Percentiles rank a stretch among this genome's conserved stretches.
phyloP scores from a whole-genome alignment of 30 jellyfish, hydroid and myxozoan genomes.

The Turritopsis rubra region DNA sequence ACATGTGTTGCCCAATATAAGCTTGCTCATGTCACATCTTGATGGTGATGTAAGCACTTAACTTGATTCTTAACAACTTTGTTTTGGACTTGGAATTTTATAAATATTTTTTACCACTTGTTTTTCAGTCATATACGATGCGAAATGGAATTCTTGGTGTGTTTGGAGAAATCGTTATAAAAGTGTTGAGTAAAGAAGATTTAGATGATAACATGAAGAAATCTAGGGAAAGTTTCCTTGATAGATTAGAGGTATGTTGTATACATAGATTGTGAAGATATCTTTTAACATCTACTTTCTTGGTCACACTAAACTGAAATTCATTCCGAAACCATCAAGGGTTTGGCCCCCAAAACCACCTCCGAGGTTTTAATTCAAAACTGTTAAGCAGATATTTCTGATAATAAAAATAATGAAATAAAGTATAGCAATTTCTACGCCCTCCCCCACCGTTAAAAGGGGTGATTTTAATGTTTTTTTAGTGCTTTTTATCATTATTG shows the following conservation, averaged over 20 bases:
- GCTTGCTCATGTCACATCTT: conserved; percentile 70
- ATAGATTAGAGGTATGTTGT: conserved; percentile 70
- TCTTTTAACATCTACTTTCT: not conserved
- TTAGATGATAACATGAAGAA: conserved; percentile 68
- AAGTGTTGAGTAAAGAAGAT: conserved; percentile 75
- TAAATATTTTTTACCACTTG: too few species aligned
- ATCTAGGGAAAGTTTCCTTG: conserved; percentile 81
- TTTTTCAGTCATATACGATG: conserved; percentile 83
- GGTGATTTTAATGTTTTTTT: too few species aligned
- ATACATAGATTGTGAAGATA: too few species aligned
- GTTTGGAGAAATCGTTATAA: conserved; percentile 70
- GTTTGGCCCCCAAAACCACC: too few species aligned
- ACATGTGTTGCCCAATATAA: conserved; percentile 82
- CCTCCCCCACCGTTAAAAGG: too few species aligned
- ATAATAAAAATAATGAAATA: too few species aligned
- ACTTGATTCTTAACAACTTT: too few species aligned
- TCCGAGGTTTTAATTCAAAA: not conserved
- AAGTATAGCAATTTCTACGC: too few species aligned
- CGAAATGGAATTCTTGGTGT: conserved; percentile 92
- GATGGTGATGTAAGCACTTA: conserved; percentile 96
- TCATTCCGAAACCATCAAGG: too few species aligned
- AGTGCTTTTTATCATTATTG: too few species aligned
- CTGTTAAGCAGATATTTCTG: too few species aligned
- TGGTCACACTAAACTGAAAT: not conserved
- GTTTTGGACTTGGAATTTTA: too few species aligned